Percentiles rank a stretch among this genome's conserved stretches.
phyloP scores from a whole-genome alignment of 2,888 invertebrate genomes.

The Drosophila putrida region DNA sequence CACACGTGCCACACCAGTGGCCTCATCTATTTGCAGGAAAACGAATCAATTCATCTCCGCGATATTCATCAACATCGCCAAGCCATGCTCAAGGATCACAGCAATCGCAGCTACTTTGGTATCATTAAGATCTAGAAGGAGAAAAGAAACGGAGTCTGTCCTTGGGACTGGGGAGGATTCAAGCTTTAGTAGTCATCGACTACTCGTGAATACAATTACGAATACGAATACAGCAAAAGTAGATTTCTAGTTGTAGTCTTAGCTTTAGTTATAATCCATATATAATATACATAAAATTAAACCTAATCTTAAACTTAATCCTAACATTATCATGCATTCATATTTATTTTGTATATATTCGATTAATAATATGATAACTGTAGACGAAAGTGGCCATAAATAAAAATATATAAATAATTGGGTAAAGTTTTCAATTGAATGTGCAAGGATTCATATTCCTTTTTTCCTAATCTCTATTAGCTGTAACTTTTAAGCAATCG shows the following conservation, averaged over 20 bases:
- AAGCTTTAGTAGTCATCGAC: conserved; percentile 24
- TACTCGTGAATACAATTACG: conserved; percentile 20
- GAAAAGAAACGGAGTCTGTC: conserved; percentile 11
- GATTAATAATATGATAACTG: conserved; percentile 31
- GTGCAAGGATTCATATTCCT: too few species aligned
- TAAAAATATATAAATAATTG: conserved; percentile 28
- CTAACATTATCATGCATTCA: conserved; percentile 24
- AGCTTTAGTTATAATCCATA: conserved; percentile 31
- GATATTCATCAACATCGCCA: conserved; percentile 87
- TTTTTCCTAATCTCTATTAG: too few species aligned
- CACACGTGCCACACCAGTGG: conserved; percentile 92
- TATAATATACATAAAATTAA: conserved; percentile 18
- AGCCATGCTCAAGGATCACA: conserved; percentile 87
- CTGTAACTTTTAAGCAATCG: too few species aligned
- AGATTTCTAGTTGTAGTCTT: conserved; percentile 51
- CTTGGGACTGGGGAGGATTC: background rate
- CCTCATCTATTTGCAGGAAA: conserved; percentile 88
- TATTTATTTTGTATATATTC: conserved; percentile 62
- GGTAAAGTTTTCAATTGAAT: too few species aligned
- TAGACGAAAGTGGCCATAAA: conserved; percentile 48
- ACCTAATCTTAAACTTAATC: conserved; percentile 14
- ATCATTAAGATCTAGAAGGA: conserved; percentile 87
- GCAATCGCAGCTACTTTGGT: conserved; percentile 93
- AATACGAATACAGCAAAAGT: conserved; percentile 56
- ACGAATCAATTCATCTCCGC: conserved; percentile 89